Evolutionary conservation across 1,140 invertebrate genomes (phyloP), one percentile per base, ranked within the genome.

Genomic region (Drosophila tristis): DNA sequence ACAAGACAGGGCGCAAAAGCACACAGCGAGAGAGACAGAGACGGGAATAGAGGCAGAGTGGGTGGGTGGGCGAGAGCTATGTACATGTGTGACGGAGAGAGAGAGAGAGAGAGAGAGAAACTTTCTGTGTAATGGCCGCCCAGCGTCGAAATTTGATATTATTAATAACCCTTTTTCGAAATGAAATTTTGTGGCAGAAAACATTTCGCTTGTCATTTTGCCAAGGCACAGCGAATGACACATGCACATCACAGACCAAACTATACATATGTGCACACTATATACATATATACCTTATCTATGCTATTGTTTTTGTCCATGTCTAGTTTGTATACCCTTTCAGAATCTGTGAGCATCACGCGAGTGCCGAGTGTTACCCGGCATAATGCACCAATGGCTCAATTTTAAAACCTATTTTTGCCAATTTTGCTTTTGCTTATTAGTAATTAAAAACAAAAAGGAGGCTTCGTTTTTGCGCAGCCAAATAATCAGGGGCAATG

Each of bases 151-250:
- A 87, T 82, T 86, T 89, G 72, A 70, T 89, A 89, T 82, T 82
- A 87, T 87, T 87, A 89, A 87, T 89, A 87, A 89, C 75, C 82
- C 82, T 89, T 89, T 87, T 82, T 82, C 78, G 70, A 87, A 87
- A 87, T 89, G 78, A 89, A 87, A 73, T 87, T 87, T 75, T 82
- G 84, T 89, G 79, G 79, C 84, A 74, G 51, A 31, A 85, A 84
- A 80, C 80, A 85, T 84, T 85, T 79, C 72, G 80, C 80, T 84
- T 84, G 80, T 85, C 80, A 85, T 76, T 84, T 73, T 85, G 73
- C 78, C 78, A 81, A 67, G 63, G 43, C 48, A 59, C 75, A 75
- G 61, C 62, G 57, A 78, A 82, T 72, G 70, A 76, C 77, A 86
- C 70, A 78, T 70, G 70, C 74, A 85, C 49, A 16, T 20, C 31